Evolutionary conservation across 2,888 invertebrate species (phyloP), one percentile per base, ranked within the genome.

Genomic region (Archips xylosteana): DNA sequence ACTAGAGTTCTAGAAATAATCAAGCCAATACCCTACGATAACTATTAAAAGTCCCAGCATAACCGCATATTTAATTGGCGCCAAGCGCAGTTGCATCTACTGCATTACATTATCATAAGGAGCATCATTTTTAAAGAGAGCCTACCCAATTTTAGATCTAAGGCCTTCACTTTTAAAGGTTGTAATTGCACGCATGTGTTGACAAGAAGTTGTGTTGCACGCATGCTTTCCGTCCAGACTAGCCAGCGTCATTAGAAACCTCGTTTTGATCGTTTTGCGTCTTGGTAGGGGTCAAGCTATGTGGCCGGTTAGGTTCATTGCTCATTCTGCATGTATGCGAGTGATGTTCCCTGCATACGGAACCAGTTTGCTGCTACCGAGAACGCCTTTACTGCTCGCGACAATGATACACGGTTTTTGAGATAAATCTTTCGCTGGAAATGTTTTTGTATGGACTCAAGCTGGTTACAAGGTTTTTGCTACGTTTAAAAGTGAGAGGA

Each of bases 281-380:
- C n/a, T 36, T 32, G 45, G 10, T 36, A 54, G 45, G 23, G 51
- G 70, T 74, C 74, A 65, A 10, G 15, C 10, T 51, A 34, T 9
- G 12, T 13, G 69, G 73, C 73, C 75, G 71, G 71, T 39, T 62
- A 77, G 78, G 75, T 76, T 82, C 83, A 83, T 88, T 85, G 84
- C 82, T 78, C 83, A 87, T 85, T 86, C 84, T 78, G 80, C 79
- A 79, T 82, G 78, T 81, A 79, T 79, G 76, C 77, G 76, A 66
- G 68, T 75, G 78, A 80, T 76, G 71, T 70, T 34, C n/a, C 23
- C 34, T 80, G 82, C 78, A 82, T 84, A 83, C 80, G 77, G 83
- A 92, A 92, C 91, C 81, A 75, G 90, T 90, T 87, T 79, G 74
- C 76, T 75, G 88, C 90, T 92, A 91, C 92, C 80, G 85, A 86